These are phyloP conservation scores for Campylomormyrus numenius DNA, from an alignment of 2,113 vertebrate species.

Conservation along the genomic window DNA sequence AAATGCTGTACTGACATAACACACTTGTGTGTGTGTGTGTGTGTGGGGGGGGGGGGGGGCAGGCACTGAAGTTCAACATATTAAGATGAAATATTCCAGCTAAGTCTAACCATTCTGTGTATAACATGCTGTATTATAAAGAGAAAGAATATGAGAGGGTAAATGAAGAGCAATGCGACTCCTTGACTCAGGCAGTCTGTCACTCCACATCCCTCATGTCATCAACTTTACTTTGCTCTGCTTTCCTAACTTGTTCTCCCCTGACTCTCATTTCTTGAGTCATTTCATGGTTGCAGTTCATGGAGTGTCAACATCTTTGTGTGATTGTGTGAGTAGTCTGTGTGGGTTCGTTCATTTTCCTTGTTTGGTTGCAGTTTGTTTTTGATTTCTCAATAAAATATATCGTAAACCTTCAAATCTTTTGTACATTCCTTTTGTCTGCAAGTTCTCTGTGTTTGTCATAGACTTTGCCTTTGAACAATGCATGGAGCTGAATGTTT, in stretches of 20 bases:
- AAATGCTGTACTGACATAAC: background rate
- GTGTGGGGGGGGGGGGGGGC: no score
- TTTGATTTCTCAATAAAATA: background rate
- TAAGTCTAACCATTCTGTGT: background rate
- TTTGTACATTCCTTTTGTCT: background rate
- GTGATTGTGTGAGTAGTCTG: background rate
- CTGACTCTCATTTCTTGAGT: background rate
- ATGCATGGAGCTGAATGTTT: background rate
- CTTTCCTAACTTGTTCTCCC: background rate
- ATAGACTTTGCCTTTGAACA: background rate
- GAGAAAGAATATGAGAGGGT: background rate
- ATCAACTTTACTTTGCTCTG: background rate
- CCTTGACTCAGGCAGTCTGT: background rate
- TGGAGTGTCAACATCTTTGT: background rate
- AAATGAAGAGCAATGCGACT: background rate
- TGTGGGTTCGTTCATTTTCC: background rate
- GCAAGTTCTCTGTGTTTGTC: background rate
- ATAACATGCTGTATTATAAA: background rate
- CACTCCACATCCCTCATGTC: background rate
- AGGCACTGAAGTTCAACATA: background rate
- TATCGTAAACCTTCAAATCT: background rate
- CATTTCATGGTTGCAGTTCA: background rate
- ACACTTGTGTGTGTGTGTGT: background rate
- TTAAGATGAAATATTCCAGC: constrained; percentile 1
- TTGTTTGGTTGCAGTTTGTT: background rate